Evolutionary conservation across 2,113 vertebrate genomes (phyloP).

Genomic region (Vidua macroura): DNA sequence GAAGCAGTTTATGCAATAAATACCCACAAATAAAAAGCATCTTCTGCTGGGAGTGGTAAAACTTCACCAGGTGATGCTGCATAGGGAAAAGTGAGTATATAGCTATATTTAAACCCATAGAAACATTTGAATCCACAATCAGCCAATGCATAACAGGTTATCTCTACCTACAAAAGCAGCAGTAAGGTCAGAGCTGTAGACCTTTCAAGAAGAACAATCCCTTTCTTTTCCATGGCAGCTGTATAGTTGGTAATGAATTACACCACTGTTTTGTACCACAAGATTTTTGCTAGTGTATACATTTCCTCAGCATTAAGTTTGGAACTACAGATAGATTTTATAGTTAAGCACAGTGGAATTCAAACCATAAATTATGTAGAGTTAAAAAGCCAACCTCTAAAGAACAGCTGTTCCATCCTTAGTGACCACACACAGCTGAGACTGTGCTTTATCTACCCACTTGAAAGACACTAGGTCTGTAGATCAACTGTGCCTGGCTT

Average conservation of each 20-base stretch:
- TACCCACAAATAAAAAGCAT: neutral
- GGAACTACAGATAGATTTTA: neutral
- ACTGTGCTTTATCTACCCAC: neutral
- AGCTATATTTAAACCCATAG: neutral
- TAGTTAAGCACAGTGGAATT: neutral
- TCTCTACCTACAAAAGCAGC: neutral
- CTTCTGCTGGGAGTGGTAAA: neutral
- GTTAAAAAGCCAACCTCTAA: neutral
- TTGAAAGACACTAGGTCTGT: neutral
- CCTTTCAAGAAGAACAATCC: neutral
- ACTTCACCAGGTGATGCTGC: neutral
- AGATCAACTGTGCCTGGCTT: neutral
- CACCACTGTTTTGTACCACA: neutral
- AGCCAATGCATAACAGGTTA: neutral
- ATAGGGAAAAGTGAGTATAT: neutral
- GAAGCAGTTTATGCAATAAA: neutral
- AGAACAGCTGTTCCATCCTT: neutral
- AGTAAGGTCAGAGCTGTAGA: neutral
- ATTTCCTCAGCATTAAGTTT: neutral
- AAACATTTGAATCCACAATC: neutral
- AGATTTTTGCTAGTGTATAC: neutral
- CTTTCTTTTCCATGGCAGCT: neutral
- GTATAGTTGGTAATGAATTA: neutral
- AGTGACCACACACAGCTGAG: neutral
- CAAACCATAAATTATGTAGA: neutral